phyloP scores from a whole-genome alignment of 2,113 vertebrate genomes.

The Arothron firmamentum region DNA sequence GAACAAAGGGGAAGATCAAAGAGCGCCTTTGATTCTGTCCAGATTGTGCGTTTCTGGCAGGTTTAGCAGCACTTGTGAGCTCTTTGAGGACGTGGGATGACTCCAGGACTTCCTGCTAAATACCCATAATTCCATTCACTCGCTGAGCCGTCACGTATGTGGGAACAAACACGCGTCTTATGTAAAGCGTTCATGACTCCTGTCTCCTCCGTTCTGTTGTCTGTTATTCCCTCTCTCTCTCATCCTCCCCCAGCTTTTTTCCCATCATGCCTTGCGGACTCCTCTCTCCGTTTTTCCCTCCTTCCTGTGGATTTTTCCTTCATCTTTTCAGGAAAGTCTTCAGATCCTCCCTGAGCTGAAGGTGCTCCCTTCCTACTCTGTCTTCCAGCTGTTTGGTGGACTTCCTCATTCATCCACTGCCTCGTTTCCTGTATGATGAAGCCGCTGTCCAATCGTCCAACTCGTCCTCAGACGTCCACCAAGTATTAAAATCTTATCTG shows the following conservation, averaged over 20 bases:
- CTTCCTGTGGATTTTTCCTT: background rate
- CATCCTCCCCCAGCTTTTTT: background rate
- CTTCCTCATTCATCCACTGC: background rate
- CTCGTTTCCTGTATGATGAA: background rate
- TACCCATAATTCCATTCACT: background rate
- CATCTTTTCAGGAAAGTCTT: too few relatives aligned
- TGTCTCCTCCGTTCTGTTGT: background rate
- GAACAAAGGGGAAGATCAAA: too few relatives aligned
- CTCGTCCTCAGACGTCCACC: background rate
- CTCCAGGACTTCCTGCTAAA: background rate
- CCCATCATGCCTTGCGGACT: background rate
- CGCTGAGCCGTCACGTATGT: conserved; percentile 11
- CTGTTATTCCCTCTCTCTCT: background rate
- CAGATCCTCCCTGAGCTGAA: too few relatives aligned
- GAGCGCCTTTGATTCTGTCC: too few relatives aligned
- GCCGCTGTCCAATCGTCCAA: background rate
- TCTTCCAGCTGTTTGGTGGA: background rate
- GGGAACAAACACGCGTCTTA: background rate
- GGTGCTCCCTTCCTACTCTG: background rate
- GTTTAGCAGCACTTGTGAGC: too few relatives aligned
- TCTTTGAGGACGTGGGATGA: too few relatives aligned
- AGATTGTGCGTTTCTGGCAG: too few relatives aligned
- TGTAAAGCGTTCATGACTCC: conserved; percentile 6
- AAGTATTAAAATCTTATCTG: conserved; percentile 15
- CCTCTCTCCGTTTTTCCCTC: background rate